Base-by-base conservation (phyloP, 2,113 vertebrate species). In the Rhegmatorhina hoffmannsi region DNA sequence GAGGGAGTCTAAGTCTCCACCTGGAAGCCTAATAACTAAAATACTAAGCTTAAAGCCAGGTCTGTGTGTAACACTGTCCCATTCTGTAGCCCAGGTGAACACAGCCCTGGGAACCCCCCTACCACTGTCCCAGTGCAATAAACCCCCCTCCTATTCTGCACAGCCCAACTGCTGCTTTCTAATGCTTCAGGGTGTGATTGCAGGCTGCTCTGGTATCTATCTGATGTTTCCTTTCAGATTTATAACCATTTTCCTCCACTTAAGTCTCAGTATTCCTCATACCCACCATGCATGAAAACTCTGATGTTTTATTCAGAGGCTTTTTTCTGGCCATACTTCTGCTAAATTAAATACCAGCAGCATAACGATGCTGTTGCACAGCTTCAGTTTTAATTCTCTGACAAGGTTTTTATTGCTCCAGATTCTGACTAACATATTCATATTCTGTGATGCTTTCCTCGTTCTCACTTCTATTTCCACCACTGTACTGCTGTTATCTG, bases 401-500 rank as follows among this genome's bases (percentile, higher is more conserved):
- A 79, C 87, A 84, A 81, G 60, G 36, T 68, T 94, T 87, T 91
- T 66, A n/a, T 79, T 73, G 36, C 74, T 89, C 49, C 46, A 38
- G 58, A 47, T 87, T 94, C 92, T 82, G 69, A 92, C 62, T 84
- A 94, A 58, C 40, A 34, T 62, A 66, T 76, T 87, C 1, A 0
- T 82, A 72, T 63, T 87, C 94, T 74, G 84, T 18, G 3, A 24
- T 49, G 52, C 56, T 89, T 92, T 94, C 52, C 80, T 89, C 84
- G 28, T 78, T 89, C 77, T 85, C 77, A 49, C 69, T 92, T 89
- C 72, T 78, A 49, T 76, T 96, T 94, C 78, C 89, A 83, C 93
- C 93, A 89, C 92, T 95, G 87, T 91, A 31, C 64, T 87, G 87
- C 69, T 85, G 87, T 82, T 96, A 91, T 89, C 95, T 92, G 58